A percentile compares a stretch with the other conserved stretches of the same genome.
These are phyloP conservation scores for Buathra laborator DNA, from an alignment of 2,888 invertebrate species.

Conservation along the genomic window DNA sequence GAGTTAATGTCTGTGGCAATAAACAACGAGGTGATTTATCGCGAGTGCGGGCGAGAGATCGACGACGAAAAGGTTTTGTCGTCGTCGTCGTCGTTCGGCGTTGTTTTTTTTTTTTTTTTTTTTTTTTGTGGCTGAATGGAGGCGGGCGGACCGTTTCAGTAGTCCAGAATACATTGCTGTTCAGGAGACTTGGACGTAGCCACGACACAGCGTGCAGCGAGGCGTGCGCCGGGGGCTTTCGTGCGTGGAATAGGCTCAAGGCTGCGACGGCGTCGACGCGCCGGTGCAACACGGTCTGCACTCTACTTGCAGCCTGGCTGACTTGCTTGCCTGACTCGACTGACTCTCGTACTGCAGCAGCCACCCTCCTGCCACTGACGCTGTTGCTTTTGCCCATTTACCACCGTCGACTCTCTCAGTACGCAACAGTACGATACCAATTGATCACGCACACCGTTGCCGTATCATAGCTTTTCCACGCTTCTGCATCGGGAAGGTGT, in stretches of 20 bases:
- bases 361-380: conserved; percentile 25
- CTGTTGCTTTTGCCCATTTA: conserved; percentile 3
- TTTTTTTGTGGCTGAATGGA: conserved; percentile 36
- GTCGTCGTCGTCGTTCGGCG: conserved; percentile 21
- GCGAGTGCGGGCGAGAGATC: conserved; percentile 39
- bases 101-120: conserved; percentile 30
- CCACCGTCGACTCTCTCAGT: background rate
- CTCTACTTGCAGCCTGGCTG: conserved; percentile 60
- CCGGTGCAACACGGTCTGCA: conserved; percentile 76
- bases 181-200: conserved; percentile 31
- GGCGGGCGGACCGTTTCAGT: conserved; percentile 38
- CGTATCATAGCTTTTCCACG: background rate
- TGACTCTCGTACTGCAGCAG: background rate
- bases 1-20: background rate
- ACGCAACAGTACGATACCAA: background rate
- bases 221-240: conserved; percentile 84
- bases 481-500: conserved; percentile 2
- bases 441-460: conserved; percentile 29
- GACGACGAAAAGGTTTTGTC: conserved; percentile 55
- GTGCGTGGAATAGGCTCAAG: conserved; percentile 86
- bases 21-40: conserved; percentile 53
- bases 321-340: conserved; percentile 32
- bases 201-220: conserved; percentile 82
- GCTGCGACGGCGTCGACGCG: conserved; percentile 76
- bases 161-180: conserved; percentile 17